These are phyloP conservation scores for Portevinia maculata DNA, from an alignment of 2,888 invertebrate species.

Conservation along the genomic window DNA sequence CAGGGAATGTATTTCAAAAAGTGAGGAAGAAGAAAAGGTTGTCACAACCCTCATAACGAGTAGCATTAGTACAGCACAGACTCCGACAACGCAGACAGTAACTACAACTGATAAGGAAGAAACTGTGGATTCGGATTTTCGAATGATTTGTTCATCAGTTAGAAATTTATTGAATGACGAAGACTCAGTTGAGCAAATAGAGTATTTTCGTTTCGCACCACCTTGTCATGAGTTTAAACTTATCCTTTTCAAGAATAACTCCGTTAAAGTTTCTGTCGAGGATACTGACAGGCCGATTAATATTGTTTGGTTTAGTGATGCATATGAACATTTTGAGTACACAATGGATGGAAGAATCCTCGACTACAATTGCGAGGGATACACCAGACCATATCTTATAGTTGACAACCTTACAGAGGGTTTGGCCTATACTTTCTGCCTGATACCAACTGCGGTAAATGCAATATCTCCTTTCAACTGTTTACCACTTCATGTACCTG, in stretches of 20 bases:
- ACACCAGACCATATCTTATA: slow-evolving; percentile 75
- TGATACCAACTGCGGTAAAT: slow-evolving; percentile 73
- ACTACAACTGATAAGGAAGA: neutral
- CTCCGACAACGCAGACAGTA: neutral
- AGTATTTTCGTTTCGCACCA: slow-evolving; percentile 76
- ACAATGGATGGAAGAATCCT: slow-evolving; percentile 49
- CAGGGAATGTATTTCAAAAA: slow-evolving; percentile 1
- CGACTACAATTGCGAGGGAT: slow-evolving; percentile 78
- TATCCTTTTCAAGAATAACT: slow-evolving; percentile 74
- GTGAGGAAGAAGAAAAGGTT: slow-evolving; percentile 3
- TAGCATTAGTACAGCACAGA: neutral
- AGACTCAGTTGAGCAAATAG: slow-evolving; percentile 8
- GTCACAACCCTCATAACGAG: neutral
- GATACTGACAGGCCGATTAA: slow-evolving; percentile 72
- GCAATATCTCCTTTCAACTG: slow-evolving; percentile 79
- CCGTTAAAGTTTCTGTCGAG: slow-evolving; percentile 76
- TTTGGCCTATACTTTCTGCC: slow-evolving; percentile 80
- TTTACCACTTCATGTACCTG: slow-evolving; percentile 78
- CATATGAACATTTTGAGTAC: slow-evolving; percentile 44
- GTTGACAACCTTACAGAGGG: slow-evolving; percentile 76
- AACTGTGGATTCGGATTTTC: neutral
- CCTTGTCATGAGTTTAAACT: slow-evolving; percentile 77
- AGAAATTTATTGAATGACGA: neutral
- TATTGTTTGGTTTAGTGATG: slow-evolving; percentile 80
- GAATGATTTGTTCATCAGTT: slow-evolving; percentile 48